Base-by-base conservation (phyloP, 2,888 invertebrate species). In the Dorcus parallelipipedus region DNA sequence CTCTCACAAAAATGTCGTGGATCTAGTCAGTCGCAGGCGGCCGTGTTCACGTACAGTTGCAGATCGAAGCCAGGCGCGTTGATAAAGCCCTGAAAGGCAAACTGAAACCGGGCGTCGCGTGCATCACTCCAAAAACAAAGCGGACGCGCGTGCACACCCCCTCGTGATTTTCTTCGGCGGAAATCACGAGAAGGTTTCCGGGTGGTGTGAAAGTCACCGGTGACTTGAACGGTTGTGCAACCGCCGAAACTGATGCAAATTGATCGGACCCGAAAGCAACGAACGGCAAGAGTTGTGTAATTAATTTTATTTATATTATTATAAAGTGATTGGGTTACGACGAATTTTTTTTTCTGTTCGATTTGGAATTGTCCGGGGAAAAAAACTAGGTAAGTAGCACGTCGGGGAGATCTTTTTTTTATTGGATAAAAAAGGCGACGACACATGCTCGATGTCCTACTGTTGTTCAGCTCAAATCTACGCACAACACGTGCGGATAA, bases 1-100 rank as follows among this genome's bases (percentile, higher is more conserved):
- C 65, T 64, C 68, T 66, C 65, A 65, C 60, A 67, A 66, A 67
- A 67, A 65, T 65, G 62, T 59, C 61, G 58, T 66, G 64, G 62
- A 63, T 66, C 66, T 63, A 66, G 66, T 63, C 63, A 63, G 60
- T 57, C 47, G 56, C 59, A 62, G 54, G 58, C 59, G 43, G 59
- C 55, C 53, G 38, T 14, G 38, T 43, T 56, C 38, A 52, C 47
- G 51, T 56, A 49, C 39, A 54, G 49, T 45, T 40, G 50, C 51
- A 43, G 39, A 43, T 56, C n/a, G 39, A 39, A 26, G 51, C 39
- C 9, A 14, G 39, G 17, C 10, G 56, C 39, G 47, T 43, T 6
- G 58, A 54, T 8, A 23, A 50, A 43, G 49, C 49, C 48, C 26
- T 33, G 26, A 33, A 50, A 50, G 49, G 58, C 43, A 39, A 41